Evolutionary conservation across 1,140 invertebrate genomes (phyloP).

Genomic region (Drosophila nannoptera): DNA sequence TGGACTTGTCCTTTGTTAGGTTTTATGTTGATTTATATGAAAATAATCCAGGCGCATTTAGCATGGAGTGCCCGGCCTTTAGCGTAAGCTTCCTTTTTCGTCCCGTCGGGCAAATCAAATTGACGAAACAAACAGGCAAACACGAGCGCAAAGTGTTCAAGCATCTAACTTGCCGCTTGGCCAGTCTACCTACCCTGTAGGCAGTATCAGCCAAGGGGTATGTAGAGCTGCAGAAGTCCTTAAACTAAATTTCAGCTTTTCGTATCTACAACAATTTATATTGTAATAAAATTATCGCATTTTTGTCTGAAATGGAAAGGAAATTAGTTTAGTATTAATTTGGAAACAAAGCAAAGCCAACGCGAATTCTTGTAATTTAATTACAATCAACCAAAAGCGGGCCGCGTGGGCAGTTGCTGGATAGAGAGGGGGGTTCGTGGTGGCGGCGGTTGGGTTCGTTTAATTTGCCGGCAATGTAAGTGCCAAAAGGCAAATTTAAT

Average conservation of each 20-base stretch:
- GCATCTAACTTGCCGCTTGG: constrained; percentile 16
- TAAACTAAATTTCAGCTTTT: not conserved
- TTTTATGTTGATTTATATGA: constrained; percentile 75
- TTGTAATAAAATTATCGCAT: constrained; percentile 29
- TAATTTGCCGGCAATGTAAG: constrained; percentile 27
- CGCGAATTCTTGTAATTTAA: constrained; percentile 58
- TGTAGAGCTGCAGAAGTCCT: not conserved
- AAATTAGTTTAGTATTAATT: not conserved
- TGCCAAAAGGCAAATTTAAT: constrained; percentile 62
- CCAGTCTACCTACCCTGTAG: not conserved
- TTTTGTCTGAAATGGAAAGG: not conserved
- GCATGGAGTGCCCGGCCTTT: constrained; percentile 49
- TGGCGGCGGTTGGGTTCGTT: constrained; percentile 54
- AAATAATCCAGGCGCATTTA: constrained; percentile 69
- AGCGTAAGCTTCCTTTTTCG: constrained; percentile 24
- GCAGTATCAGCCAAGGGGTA: not conserved
- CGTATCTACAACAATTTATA: no score
- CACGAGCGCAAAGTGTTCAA: constrained; percentile 27
- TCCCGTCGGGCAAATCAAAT: constrained; percentile 31
- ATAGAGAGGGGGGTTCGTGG: constrained; percentile 22
- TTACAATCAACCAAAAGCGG: constrained; percentile 30
- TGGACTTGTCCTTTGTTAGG: constrained; percentile 54
- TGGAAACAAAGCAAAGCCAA: not conserved
- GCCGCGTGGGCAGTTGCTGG: no score
- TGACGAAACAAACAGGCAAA: constrained; percentile 20